Evolutionary conservation across 2,797 vertebrate species (phyloP).

Genomic region (Cossypha dichroa): DNA sequence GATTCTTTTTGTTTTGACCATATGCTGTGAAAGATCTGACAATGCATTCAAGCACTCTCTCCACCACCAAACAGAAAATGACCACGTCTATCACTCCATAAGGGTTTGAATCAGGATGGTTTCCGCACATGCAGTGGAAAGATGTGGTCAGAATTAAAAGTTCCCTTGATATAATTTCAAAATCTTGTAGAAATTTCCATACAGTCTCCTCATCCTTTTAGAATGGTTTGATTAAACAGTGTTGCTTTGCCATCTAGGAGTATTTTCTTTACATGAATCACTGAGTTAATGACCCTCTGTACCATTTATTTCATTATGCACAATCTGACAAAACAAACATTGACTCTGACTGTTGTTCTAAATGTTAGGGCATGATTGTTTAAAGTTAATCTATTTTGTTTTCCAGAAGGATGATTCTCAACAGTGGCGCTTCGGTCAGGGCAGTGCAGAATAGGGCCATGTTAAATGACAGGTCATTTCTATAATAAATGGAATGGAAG

Average conservation of each 20-base stretch:
- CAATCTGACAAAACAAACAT: background rate
- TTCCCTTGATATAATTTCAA: background rate
- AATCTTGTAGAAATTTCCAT: background rate
- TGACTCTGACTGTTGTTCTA: background rate
- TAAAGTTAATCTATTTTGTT: conserved; percentile 7
- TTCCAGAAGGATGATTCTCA: background rate
- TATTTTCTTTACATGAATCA: background rate
- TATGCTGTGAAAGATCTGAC: background rate
- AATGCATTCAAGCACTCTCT: background rate
- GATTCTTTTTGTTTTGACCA: conserved; percentile 19
- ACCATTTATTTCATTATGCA: background rate
- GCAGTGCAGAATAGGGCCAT: background rate
- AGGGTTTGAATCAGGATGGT: background rate
- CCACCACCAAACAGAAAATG: background rate
- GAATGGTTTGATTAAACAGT: background rate
- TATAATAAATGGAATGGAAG: conserved; percentile 10
- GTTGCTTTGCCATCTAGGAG: background rate
- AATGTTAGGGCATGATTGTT: background rate
- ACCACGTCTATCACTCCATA: background rate
- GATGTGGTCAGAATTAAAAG: background rate
- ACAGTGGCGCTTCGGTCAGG: background rate
- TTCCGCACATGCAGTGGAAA: background rate
- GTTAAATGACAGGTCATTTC: conserved; percentile 23
- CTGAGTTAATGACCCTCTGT: background rate
- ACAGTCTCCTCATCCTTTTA: background rate